phyloP scores from a whole-genome alignment of 2,113 vertebrate species.

The Miniopterus natalensis region DNA sequence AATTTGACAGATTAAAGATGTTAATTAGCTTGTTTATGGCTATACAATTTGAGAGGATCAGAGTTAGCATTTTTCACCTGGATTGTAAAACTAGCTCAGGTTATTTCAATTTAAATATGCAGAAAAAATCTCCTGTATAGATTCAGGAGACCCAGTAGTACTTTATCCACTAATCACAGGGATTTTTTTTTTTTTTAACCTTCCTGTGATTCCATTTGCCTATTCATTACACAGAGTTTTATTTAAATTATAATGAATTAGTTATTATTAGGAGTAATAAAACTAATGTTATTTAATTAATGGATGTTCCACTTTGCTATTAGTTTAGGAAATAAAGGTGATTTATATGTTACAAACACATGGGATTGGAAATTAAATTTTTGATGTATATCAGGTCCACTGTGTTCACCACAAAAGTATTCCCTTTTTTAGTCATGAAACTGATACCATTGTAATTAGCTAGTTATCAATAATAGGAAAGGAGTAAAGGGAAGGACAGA shows the following conservation, averaged over 20 bases:
- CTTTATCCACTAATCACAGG: not conserved
- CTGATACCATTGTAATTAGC: not conserved
- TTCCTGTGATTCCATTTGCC: not conserved
- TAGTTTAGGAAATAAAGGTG: constrained; percentile 54
- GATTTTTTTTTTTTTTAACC: not conserved
- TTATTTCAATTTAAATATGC: constrained; percentile 39
- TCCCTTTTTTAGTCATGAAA: constrained; percentile 17
- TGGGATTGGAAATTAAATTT: constrained; percentile 57
- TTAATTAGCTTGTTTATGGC: not conserved
- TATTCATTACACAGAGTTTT: not conserved
- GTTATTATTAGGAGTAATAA: not conserved
- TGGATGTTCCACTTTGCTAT: not conserved
- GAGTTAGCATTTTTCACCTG: not conserved
- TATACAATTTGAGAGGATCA: not conserved
- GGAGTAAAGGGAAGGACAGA: no score
- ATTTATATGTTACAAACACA: constrained; percentile 44
- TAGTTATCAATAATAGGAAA: no score
- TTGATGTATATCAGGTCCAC: constrained; percentile 45
- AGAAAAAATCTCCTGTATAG: not conserved
- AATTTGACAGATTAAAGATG: not conserved
- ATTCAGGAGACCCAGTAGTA: not conserved
- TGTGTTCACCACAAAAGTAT: not conserved
- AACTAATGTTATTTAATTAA: constrained; percentile 33
- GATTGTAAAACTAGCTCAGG: constrained; percentile 7
- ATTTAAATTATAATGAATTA: not conserved